Conservation (phyloP, 2,888 invertebrate genomes). For the Isotomurus palustris region DNA sequence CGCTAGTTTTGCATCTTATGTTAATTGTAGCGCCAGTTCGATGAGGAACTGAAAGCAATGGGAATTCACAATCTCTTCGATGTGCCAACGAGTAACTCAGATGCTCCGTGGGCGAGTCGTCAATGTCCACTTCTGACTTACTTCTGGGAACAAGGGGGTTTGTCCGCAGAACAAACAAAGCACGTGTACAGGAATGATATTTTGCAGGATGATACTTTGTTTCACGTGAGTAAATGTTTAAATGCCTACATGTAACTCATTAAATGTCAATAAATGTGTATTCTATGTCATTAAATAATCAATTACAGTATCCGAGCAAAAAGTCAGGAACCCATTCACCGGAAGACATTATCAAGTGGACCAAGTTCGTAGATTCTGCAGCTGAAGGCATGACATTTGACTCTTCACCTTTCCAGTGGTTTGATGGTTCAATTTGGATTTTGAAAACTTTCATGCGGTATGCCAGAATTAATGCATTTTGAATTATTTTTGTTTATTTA, state of each 20-base stretch:
- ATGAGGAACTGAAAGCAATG: slow-evolving; percentile 3
- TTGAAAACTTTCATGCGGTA: too few species aligned
- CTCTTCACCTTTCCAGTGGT: too few species aligned
- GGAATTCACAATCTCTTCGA: slow-evolving; percentile 8
- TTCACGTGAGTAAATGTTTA: background rate
- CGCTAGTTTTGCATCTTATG: background rate
- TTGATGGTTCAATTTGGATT: too few species aligned
- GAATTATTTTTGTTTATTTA: too few species aligned
- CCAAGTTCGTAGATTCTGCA: too few species aligned
- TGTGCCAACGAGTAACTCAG: background rate
- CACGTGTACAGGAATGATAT: background rate
- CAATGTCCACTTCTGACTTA: background rate
- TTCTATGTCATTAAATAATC: background rate
- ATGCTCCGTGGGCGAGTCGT: background rate
- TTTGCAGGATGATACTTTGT: background rate
- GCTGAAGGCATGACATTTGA: too few species aligned
- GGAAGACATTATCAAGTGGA: too few species aligned
- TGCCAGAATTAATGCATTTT: background rate
- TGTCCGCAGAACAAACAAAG: background rate
- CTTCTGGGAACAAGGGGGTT: background rate
- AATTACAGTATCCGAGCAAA: background rate
- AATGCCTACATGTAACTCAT: background rate
- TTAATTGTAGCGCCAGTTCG: slow-evolving; percentile 1
- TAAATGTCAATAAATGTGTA: background rate
- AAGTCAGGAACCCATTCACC: too few species aligned